Evolutionary conservation across 2,797 vertebrate species (phyloP), one percentile per base, ranked within the genome.

Genomic region (Coregonus suidteri): DNA sequence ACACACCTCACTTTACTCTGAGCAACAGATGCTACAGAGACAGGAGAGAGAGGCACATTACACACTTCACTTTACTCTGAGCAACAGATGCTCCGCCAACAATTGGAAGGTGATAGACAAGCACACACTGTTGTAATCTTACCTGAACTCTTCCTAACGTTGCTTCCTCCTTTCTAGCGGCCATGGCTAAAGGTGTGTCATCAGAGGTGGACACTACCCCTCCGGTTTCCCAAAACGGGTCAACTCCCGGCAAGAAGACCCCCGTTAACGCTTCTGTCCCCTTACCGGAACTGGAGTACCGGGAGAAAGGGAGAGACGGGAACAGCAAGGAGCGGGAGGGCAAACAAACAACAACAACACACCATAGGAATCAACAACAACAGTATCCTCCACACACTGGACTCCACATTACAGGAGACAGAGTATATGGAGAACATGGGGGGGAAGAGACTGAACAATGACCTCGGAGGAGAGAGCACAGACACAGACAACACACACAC

Each of bases 361-460:
- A 95, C 95, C 84, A 92, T 98, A 82, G 97, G 97, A 83, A 98
- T 98, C 94, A 99, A 97, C 90, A 90, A 95, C 91, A 99, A 98
- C 93, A 98, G 95, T 84, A 98, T 99, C 93, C 91, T 98, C 88
- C 96, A 98, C 83, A 92, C 96, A 83, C 95, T 97, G 95, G 97
- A 99, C 96, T 98, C 97, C 93, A 98, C 97, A 94, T 95, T 97
- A 88, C 97, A 97, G 94, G 98, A 99, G 94, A 95, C 97, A 73
- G 98, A 99, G 89, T 98, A 96, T 88, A 98, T 98, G 94, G 97
- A 99, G 90, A 99, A 97, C 92, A 94, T 96, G 75, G 96, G 95
- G 87, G 94, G 95, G 91, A 99, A 97, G 95, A 97, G 96, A 94
- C 95, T 99, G 90, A 98, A 97, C 88, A 98, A 97, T 65, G 96